Conservation (phyloP, 2,113 vertebrate species). For the Aramus guarauna region DNA sequence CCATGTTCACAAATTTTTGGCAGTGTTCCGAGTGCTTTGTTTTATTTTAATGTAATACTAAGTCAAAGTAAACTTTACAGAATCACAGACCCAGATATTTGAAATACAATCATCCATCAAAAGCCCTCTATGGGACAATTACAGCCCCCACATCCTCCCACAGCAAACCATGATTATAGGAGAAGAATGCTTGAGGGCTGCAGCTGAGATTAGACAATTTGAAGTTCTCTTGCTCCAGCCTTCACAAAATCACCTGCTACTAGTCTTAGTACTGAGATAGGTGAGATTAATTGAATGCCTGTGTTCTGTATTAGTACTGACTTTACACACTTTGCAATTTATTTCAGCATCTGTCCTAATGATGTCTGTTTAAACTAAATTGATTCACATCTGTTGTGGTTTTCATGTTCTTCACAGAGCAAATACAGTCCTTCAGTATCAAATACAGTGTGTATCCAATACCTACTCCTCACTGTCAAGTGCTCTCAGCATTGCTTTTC, state of each 20-base stretch:
- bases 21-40: neutral
- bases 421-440: neutral
- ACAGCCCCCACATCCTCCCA: slow-evolving; percentile 48
- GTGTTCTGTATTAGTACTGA: neutral
- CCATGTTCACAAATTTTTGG: neutral
- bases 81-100: slow-evolving; percentile 10
- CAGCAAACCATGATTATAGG: slow-evolving; percentile 5
- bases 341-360: neutral
- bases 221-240: neutral
- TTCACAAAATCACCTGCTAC: neutral
- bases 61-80: neutral
- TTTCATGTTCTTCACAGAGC: neutral
- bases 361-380: neutral
- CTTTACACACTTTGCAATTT: neutral
- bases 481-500: neutral
- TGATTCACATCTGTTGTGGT: neutral
- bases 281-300: neutral
- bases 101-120: slow-evolving; percentile 37
- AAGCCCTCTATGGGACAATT: slow-evolving; percentile 54
- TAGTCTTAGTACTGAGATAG: neutral
- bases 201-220: neutral
- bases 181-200: slow-evolving; percentile 10
- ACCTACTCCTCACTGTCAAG: rapidly evolving
- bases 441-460: neutral
- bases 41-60: slow-evolving; percentile 9